Conservation (phyloP, 2,113 vertebrate species). For the Melanerpes aurifrons region DNA sequence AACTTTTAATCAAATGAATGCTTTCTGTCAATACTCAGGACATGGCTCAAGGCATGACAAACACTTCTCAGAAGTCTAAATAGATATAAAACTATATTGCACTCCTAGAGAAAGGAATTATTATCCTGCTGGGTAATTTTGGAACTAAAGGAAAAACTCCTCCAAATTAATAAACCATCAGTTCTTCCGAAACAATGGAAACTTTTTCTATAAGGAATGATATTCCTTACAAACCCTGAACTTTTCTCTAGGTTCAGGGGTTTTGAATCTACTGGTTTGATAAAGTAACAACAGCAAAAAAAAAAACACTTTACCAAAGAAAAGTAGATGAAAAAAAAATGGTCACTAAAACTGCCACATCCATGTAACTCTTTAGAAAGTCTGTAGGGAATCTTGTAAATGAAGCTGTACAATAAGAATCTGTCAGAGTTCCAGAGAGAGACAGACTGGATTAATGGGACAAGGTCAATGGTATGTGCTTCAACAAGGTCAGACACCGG, state of each 20-base stretch:
- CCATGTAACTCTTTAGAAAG: not conserved
- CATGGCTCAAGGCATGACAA: not conserved
- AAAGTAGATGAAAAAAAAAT: not conserved
- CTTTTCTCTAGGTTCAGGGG: not conserved
- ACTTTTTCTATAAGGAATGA: not conserved
- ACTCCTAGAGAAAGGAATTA: not conserved
- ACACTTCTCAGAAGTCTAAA: not conserved
- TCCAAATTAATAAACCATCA: not conserved
- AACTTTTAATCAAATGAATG: not conserved
- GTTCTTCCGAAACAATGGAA: not conserved
- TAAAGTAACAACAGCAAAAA: not conserved
- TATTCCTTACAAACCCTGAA: not conserved
- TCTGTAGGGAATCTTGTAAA: not conserved
- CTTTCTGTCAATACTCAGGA: not conserved
- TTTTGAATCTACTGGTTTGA: not conserved
- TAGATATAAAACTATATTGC: not conserved
- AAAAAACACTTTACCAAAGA: not conserved
- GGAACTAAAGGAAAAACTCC: not conserved
- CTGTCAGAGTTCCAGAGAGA: not conserved
- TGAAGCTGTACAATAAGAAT: not conserved
- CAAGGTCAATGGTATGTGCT: too few relatives aligned
- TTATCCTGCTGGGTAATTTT: not conserved
- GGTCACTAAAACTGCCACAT: not conserved
- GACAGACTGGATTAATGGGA: too few relatives aligned
- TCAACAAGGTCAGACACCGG: too few relatives aligned